A percentile compares a stretch with the other conserved stretches of the same genome.
phyloP scores from a whole-genome alignment of 2,113 vertebrate genomes.

The Ellobius talpinus region DNA sequence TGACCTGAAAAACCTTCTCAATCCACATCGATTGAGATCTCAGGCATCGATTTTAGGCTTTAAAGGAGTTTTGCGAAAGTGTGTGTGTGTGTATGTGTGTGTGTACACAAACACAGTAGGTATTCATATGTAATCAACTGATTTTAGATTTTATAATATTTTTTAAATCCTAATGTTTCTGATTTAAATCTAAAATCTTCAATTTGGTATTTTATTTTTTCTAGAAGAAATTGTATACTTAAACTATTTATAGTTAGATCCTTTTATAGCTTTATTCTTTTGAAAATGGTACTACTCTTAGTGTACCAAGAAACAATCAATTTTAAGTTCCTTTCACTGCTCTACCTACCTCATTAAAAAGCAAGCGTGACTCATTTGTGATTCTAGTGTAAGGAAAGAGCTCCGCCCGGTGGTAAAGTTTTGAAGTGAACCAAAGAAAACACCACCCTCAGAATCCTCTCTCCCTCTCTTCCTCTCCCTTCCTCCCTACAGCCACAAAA shows the following conservation, averaged over 20 bases:
- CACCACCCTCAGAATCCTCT: not conserved
- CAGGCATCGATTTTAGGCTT: not conserved
- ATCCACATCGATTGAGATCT: not conserved
- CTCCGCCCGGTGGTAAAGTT: constrained; percentile 79
- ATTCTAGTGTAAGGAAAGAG: constrained; percentile 70
- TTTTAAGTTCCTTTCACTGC: constrained; percentile 59
- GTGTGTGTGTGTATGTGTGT: not conserved
- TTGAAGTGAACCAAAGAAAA: constrained; percentile 67
- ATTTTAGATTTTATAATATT: constrained; percentile 15
- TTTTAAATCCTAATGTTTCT: constrained; percentile 24
- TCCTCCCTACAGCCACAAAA: not conserved
- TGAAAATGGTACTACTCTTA: constrained; percentile 35
- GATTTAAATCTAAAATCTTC: constrained; percentile 59
- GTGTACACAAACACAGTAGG: not conserved
- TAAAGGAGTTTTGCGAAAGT: not conserved
- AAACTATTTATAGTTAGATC: constrained; percentile 41
- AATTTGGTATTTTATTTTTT: constrained; percentile 22
- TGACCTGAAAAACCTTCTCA: not conserved
- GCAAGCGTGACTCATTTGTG: not conserved
- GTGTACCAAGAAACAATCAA: not conserved
- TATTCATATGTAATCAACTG: constrained; percentile 33
- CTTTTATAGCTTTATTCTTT: constrained; percentile 23
- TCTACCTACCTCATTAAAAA: not conserved
- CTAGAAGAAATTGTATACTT: constrained; percentile 13
- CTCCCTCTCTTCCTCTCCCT: not conserved